Evolutionary conservation across 1,140 invertebrate genomes (phyloP), one percentile per base, ranked within the genome.

Genomic region (Doryteuthis pealeii): DNA sequence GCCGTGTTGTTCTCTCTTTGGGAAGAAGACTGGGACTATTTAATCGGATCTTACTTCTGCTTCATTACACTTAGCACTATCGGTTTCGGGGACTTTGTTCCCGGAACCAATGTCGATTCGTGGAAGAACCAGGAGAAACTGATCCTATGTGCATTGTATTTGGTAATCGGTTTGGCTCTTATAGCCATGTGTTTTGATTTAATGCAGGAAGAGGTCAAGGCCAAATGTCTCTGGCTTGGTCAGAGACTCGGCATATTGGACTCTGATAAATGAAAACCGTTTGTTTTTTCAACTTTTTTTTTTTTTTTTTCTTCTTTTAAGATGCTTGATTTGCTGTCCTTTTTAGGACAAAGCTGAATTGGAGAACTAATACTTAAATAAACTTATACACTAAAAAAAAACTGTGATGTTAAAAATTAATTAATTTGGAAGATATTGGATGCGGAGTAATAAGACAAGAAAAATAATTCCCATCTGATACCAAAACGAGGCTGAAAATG

Each of bases 181-280:
- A 95, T 99, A 65, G 97, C 96, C 78, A 99, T 99, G 97, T 98
- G 96, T 88, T 99, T 99, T 90, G 97, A 99, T 90, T 90, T 99
- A 33, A 97, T 97, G 95, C 95, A 96, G 90, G 94, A 97, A 87
- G 94, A 96, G 86, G 92, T 96, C 1, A 69, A 79, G 26, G 80
- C 80, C 22, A 96, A 95, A 86, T 92, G 94, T 78, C 89, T 92
- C 66, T 90, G 91, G 14, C 88, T 93, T 31, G 92, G 87, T 8
- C 77, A 77, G 58, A 86, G 83, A 74, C 74, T 88, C 40, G 86
- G 86, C 30, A 85, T 89, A 26, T 82, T 89, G 28, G 84, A 77
- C 14, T 40, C 35, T 40, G 35, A 40, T 40, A 40, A 40, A 40
- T 40, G 35, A 40, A 40, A 10, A 5, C 3, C 35, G 3, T 40